Evolutionary conservation across 2,113 vertebrate genomes (phyloP), one percentile per base, ranked within the genome.

Genomic region (Ctenomys sociabilis): DNA sequence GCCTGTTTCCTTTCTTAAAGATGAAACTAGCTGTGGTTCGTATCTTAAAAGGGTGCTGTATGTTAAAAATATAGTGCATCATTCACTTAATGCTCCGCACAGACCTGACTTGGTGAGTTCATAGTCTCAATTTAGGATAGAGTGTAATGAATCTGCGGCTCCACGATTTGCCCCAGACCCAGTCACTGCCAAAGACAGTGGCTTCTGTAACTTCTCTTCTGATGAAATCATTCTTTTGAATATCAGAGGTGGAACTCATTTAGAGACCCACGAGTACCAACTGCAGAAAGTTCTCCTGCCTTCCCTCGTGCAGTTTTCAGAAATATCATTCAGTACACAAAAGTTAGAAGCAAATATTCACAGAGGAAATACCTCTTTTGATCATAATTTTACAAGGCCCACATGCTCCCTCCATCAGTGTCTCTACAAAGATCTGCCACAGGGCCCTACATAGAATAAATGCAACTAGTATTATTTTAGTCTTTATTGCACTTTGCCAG

Each of bases 241-340:
- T 35, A 28, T 28, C 24, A 32, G 45, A 77, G 7, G 17, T 72
- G 9, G 21, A 75, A 49, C 24, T 88, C 24, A 66, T 0, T 26
- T 32, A n/a, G 8, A 88, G 37, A 61, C 0, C 5, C n/a, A 45
- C 49, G 32, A 8, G 52, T 28, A 9, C 35, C 3, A 54, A 22
- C 4, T 11, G 30, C 1, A 35, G 28, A 11, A 5, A 7, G 6
- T 1, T 52, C 3, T 1, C 1, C 37, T 43, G 16, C 8, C 28
- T 3, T 52, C 19, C 30, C 35, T 12, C 5, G 57, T 57, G 5
- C 11, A 52, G 2, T 35, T 78, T 30, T 82, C 40, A 45, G n/a
- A 86, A 68, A 13, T 4, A 59, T 5, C 9, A 13, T 9, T 21
- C 52, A 54, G 22, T 14, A 57, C 1, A 63, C 8, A 19, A 49